These are phyloP conservation scores for Cosmorhoe ocellata DNA, from an alignment of 2,888 invertebrate genomes.

Conservation along the genomic window DNA sequence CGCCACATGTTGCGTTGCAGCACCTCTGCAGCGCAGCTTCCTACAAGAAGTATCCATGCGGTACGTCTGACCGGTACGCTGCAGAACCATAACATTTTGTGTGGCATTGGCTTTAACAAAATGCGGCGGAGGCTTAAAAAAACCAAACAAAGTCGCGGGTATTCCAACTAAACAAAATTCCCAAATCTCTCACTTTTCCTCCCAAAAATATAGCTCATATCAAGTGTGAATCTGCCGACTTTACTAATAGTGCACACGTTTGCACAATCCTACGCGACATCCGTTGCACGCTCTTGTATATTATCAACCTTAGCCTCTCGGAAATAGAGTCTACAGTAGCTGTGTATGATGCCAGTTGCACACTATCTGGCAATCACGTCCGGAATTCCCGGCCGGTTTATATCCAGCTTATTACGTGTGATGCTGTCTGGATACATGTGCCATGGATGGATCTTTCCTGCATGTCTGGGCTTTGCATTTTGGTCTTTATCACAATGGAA, in stretches of 20 bases:
- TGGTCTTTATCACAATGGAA: neutral
- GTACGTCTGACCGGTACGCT: too few species aligned
- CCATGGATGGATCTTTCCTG: conserved; percentile 10
- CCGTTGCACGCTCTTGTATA: conserved; percentile 9
- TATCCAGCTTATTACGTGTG: conserved; percentile 41
- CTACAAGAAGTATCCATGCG: too few species aligned
- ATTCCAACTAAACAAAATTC: neutral
- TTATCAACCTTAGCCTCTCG: conserved; percentile 1
- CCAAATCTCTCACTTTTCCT: conserved; percentile 2
- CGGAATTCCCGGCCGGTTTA: conserved; percentile 33
- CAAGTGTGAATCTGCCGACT: conserved; percentile 25
- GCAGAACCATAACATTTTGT: too few species aligned
- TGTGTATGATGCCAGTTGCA: conserved; percentile 16
- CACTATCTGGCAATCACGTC: conserved; percentile 34
- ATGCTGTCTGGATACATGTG: conserved; percentile 22
- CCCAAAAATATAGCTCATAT: conserved; percentile 18
- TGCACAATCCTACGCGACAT: conserved; percentile 39
- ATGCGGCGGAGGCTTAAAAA: too few species aligned
- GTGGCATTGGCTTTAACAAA: too few species aligned
- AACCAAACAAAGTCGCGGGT: too few species aligned
- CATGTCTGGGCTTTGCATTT: conserved; percentile 3
- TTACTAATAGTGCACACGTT: conserved; percentile 38
- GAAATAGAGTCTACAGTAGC: conserved; percentile 13
- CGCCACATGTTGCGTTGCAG: too few species aligned
- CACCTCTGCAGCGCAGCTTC: too few species aligned